Conservation (phyloP, 2,888 invertebrate species). For the Adela reaumurella region DNA sequence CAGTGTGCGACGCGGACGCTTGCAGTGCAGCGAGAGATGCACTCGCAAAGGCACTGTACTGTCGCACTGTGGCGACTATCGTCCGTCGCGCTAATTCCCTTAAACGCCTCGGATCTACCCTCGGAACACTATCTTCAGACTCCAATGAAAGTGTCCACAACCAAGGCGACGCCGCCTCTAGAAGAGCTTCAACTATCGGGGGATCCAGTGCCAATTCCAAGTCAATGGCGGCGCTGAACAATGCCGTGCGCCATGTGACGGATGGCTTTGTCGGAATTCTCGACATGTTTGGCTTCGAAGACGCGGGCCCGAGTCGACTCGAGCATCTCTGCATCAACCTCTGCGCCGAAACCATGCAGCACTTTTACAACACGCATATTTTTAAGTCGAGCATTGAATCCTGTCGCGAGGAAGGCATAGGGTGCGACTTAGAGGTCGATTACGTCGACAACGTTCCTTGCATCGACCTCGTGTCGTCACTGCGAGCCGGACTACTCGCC, state of each 20-base stretch:
- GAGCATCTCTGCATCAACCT: slow-evolving; percentile 94
- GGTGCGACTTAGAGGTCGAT: slow-evolving; percentile 85
- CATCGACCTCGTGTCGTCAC: slow-evolving; percentile 90
- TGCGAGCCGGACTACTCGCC: slow-evolving; percentile 86
- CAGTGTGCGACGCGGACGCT: slow-evolving; percentile 79
- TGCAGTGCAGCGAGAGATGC: slow-evolving; percentile 87
- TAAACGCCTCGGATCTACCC: slow-evolving; percentile 78
- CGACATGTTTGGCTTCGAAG: slow-evolving; percentile 97
- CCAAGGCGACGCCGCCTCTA: slow-evolving; percentile 79
- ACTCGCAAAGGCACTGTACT: slow-evolving; percentile 88
- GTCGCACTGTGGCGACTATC: slow-evolving; percentile 91
- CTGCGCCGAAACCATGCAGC: slow-evolving; percentile 96
- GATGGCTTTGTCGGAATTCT: slow-evolving; percentile 94
- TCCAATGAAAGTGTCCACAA: slow-evolving; percentile 90
- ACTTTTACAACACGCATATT: slow-evolving; percentile 95
- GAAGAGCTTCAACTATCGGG: slow-evolving; percentile 80
- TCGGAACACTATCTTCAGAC: slow-evolving; percentile 85
- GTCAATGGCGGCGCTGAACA: slow-evolving; percentile 88
- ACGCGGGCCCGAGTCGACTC: slow-evolving; percentile 83
- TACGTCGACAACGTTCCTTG: slow-evolving; percentile 95
- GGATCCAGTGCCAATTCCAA: slow-evolving; percentile 75
- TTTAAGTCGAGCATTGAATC: slow-evolving; percentile 93
- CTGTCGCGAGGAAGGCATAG: slow-evolving; percentile 89
- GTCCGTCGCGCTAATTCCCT: slow-evolving; percentile 89
- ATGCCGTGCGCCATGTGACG: slow-evolving; percentile 88